Evolutionary conservation across 2,888 invertebrate genomes (phyloP), one percentile per base, ranked within the genome.

Genomic region (Nowickia ferox): DNA sequence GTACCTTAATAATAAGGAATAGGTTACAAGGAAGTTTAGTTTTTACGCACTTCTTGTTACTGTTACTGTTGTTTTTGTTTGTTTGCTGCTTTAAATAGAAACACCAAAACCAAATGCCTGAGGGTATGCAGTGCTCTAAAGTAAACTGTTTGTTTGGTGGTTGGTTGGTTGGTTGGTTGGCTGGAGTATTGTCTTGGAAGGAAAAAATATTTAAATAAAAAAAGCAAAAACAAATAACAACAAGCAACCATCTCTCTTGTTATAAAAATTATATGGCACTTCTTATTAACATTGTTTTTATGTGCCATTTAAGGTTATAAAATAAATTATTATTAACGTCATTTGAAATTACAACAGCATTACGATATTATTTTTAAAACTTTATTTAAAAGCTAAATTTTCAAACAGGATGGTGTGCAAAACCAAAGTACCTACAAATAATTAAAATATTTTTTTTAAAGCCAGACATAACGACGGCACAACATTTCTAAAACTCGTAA

Each of bases 241-340:
- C 46, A 57, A 72, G 44, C 80, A 44, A 9, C 57, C 55, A 55
- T 83, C 48, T n/a, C 53, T 22, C 69, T 53, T 79, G 82, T 74
- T 75, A 61, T 61, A 78, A 82, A 82, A 85, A 82, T 85, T 85
- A 82, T 85, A 78, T 78, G 74, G 68, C 85, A 85, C 79, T 84
- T 84, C 79, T 84, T 79, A 79, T 84, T 88, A 87, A 86, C 86
- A 89, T 88, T 89, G 89, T 90, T 90, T 90, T 89, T 89, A 91
- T 91, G 90, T 83, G 90, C 90, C 89, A 90, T 90, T 91, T 90
- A 89, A 90, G 91, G 90, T 90, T 91, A 91, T 91, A 91, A 91
- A 91, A 90, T 90, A 91, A 91, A 91, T 91, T 91, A 91, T 91
- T 91, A 91, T 91, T 91, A 91, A 90, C 90, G 89, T 89, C 90